These are phyloP conservation scores for Oscheius onirici DNA, from an alignment of 2,888 invertebrate genomes.

Conservation along the genomic window DNA sequence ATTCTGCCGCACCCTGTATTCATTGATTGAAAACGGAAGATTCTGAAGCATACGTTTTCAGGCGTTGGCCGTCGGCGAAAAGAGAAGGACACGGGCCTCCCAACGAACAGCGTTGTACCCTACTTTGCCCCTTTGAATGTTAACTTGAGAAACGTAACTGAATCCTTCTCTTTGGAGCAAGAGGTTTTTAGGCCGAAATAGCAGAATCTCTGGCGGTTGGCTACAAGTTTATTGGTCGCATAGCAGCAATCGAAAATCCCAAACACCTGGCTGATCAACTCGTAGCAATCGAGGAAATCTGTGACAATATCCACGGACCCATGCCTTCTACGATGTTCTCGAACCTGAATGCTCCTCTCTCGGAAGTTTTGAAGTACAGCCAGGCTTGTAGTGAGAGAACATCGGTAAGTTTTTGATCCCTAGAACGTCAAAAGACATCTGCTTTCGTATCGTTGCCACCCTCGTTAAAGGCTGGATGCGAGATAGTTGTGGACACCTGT, in stretches of 20 bases:
- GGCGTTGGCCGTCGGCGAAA: constrained; percentile 18
- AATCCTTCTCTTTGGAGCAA: too few relatives aligned
- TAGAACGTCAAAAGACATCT: background rate
- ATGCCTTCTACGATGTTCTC: constrained; percentile 7
- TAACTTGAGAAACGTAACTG: constrained; percentile 6
- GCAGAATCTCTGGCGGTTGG: background rate
- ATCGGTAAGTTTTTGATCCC: background rate
- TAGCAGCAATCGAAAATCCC: background rate
- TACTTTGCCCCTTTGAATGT: constrained; percentile 6
- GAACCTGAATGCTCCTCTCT: constrained; percentile 9
- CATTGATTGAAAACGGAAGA: too few relatives aligned
- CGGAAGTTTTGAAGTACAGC: constrained; percentile 12
- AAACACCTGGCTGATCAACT: constrained; percentile 1
- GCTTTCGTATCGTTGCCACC: too few relatives aligned
- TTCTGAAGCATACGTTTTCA: too few relatives aligned
- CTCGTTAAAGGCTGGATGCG: too few relatives aligned
- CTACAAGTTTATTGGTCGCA: background rate
- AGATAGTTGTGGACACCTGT: too few relatives aligned
- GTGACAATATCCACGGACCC: constrained; percentile 16
- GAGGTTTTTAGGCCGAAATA: background rate
- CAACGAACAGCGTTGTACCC: constrained; percentile 12
- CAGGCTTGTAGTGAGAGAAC: constrained; percentile 21
- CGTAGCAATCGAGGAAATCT: constrained; percentile 10
- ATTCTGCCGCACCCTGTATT: too few relatives aligned
- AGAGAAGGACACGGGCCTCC: constrained; percentile 10